Conservation (phyloP, 2,888 invertebrate species). For the Arge pagana region DNA sequence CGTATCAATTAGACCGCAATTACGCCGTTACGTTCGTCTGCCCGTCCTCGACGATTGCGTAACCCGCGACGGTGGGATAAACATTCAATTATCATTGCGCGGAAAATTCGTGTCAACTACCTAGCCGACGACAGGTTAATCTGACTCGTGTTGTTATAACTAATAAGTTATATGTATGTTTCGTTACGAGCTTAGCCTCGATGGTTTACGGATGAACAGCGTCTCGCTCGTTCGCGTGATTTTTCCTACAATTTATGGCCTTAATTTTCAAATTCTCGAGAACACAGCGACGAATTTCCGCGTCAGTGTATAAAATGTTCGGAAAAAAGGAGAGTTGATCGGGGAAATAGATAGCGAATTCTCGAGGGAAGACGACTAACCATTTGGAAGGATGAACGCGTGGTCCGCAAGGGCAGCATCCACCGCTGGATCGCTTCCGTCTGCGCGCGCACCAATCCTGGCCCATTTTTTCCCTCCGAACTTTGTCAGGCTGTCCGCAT, state of each 20-base stretch:
- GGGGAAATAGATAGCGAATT: not conserved
- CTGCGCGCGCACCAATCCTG: conserved; percentile 78
- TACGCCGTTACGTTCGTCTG: conserved; percentile 3
- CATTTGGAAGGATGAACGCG: conserved; percentile 58
- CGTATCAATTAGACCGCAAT: conserved; percentile 4
- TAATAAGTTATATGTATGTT: too few species aligned
- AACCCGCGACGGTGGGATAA: not conserved
- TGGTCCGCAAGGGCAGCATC: conserved; percentile 66
- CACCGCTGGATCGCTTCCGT: conserved; percentile 67
- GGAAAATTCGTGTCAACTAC: too few species aligned
- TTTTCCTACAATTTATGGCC: too few species aligned
- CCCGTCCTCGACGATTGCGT: not conserved
- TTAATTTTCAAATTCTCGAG: too few species aligned
- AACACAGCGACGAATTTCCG: not conserved
- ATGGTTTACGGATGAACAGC: too few species aligned
- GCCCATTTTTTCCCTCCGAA: conserved; percentile 71
- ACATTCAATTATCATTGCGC: too few species aligned
- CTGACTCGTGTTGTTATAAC: too few species aligned
- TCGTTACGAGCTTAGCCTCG: too few species aligned
- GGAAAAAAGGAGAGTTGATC: not conserved
- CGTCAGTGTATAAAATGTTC: not conserved
- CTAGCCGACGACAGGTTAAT: too few species aligned
- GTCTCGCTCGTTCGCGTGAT: too few species aligned
- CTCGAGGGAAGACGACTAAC: conserved; percentile 40
- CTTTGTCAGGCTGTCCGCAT: too few species aligned